Base-by-base conservation (phyloP, 2,888 invertebrate species). In the Ganaspis brasiliensis region DNA sequence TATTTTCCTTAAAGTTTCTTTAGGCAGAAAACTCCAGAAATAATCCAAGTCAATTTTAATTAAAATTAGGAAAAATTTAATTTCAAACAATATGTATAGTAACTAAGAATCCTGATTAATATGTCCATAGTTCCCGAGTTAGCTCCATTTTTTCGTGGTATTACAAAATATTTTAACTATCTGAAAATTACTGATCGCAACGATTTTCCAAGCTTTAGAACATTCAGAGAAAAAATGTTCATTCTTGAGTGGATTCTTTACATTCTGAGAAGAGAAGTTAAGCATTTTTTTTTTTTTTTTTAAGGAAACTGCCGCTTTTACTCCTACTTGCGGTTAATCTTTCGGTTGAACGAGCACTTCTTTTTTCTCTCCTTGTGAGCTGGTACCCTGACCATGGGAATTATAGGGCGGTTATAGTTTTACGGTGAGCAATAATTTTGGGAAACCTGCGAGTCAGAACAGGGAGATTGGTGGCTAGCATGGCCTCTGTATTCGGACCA, bases 401-500 rank as follows among this genome's bases (percentile, higher is more conserved):
- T 86, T 87, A 86, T 84, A 84, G 85, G 80, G 79, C 80, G 81
- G 85, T 86, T 87, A 88, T 85, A 86, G 88, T 88, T 88, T 87
- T 84, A 86, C 87, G 84, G 85, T 73, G 81, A 83, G 82, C 83
- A 84, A 85, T 86, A 84, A 86, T 87, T 86, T 85, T 77, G 83
- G 78, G 31, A 75, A 70, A 61, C 76, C 75, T 73, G 78, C 57
- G 72, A 77, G 74, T 67, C 79, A 76, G 73, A 78, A 75, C 78
- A 70, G 77, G 75, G 78, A 75, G 77, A 78, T 74, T 77, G 74
- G 77, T 79, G 71, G 80, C 80, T 45, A 76, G 75, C 79, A 45
- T 75, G 79, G 78, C 78, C 78, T 85, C 83, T 85, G 86, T 85
- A 87, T 87, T 87, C 90, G 89, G 89, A 85, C 89, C 91, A 91